These are phyloP conservation scores for Metellina segmentata DNA, from an alignment of 2,888 invertebrate genomes.

Conservation along the genomic window DNA sequence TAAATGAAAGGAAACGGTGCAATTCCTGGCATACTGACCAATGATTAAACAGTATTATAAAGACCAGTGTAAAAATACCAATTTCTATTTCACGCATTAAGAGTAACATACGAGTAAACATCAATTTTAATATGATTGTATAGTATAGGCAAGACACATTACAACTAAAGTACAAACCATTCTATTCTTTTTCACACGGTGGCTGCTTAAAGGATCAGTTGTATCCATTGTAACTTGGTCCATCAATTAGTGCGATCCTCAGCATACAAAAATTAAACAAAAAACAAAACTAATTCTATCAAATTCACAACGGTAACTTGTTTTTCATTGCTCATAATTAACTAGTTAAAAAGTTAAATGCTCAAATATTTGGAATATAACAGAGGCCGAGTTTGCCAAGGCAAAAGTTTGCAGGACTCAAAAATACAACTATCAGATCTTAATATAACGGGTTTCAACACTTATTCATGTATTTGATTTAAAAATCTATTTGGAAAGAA, in stretches of 20 bases:
- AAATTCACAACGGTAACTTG: slow-evolving; percentile 76
- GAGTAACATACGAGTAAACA: slow-evolving; percentile 72
- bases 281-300: slow-evolving; percentile 77
- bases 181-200: slow-evolving; percentile 41
- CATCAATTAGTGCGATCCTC: slow-evolving; percentile 70
- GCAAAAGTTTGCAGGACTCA: slow-evolving; percentile 48
- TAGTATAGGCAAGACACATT: slow-evolving; percentile 74
- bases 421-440: slow-evolving; percentile 73
- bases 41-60: slow-evolving; percentile 67
- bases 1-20: slow-evolving; percentile 66
- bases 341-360: slow-evolving; percentile 75
- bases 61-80: slow-evolving; percentile 77
- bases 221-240: slow-evolving; percentile 61
- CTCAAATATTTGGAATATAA: slow-evolving; percentile 74
- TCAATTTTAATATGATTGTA: slow-evolving; percentile 76
- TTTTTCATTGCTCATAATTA: slow-evolving; percentile 70
- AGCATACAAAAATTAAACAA: slow-evolving; percentile 72
- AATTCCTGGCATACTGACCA: slow-evolving; percentile 71
- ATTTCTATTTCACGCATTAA: slow-evolving; percentile 68
- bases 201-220: slow-evolving; percentile 66
- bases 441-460: slow-evolving; percentile 68
- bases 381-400: slow-evolving; percentile 64
- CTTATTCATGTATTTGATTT: slow-evolving; percentile 51
- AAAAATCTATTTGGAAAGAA: slow-evolving; percentile 65
- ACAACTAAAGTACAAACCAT: slow-evolving; percentile 75